Conservation (phyloP, 2,888 invertebrate species). For the Polylopha cassiicola region DNA sequence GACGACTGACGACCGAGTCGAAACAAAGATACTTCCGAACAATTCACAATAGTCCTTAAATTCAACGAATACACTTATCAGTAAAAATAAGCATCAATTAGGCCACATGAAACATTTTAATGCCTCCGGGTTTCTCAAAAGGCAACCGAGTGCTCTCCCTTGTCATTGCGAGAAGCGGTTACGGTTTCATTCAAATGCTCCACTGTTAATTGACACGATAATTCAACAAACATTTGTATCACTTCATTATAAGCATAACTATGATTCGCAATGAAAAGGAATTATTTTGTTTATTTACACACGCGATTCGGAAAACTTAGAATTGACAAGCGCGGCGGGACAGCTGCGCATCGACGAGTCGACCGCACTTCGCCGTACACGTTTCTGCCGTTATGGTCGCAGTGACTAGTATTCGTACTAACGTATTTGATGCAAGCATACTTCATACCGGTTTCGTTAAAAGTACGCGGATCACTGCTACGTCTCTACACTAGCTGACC, state of each 20-base stretch:
- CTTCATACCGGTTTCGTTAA: conserved; percentile 4
- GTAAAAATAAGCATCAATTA: conserved; percentile 66
- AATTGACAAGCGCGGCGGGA: conserved; percentile 69
- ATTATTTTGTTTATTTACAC: conserved; percentile 73
- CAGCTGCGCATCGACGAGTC: conserved; percentile 75
- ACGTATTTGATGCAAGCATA: conserved; percentile 5
- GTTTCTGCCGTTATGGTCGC: conserved; percentile 58
- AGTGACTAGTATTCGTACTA: conserved; percentile 18
- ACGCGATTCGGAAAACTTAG: conserved; percentile 70
- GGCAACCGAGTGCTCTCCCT: conserved; percentile 73
- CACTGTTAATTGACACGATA: conserved; percentile 65
- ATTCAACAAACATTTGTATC: conserved; percentile 68
- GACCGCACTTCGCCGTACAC: conserved; percentile 77
- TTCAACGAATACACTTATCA: conserved; percentile 71
- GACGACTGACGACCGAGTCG: conserved; percentile 66
- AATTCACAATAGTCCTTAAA: conserved; percentile 71
- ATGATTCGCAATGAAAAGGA: conserved; percentile 58
- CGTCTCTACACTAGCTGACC: conserved; percentile 4
- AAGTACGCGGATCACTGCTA: conserved; percentile 10
- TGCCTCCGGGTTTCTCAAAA: conserved; percentile 74
- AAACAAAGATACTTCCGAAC: conserved; percentile 55
- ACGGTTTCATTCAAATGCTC: conserved; percentile 64
- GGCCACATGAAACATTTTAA: conserved; percentile 74
- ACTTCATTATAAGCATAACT: conserved; percentile 72
- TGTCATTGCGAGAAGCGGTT: conserved; percentile 76